Evolutionary conservation across 2,888 invertebrate species (phyloP), one percentile per base, ranked within the genome.

Genomic region (Ceratothoa steindachneri): DNA sequence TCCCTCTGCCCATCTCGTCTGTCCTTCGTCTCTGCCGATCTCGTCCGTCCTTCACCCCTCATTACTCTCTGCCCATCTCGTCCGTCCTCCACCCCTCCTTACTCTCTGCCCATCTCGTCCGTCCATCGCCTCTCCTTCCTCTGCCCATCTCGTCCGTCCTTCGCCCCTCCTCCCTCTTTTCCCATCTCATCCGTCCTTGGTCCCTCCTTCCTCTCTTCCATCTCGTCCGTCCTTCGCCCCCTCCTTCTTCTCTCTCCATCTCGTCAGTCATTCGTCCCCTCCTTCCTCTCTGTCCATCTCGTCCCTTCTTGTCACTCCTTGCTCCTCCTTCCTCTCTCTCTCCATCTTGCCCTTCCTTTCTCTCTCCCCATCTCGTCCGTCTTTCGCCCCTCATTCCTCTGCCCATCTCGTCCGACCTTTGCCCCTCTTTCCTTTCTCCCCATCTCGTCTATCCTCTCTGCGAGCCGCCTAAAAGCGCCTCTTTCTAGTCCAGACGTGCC

Each of bases 361-460:
- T 2, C 69, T 53, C 69, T 69, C 52, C 19, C 69, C 5, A 15
- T 53, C 52, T 52, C 53, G 9, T n/a, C 67, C 55, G 7, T 19
- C 28, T 51, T 9, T 27, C 5, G 12, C 28, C 55, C 9, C 55
- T 2, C 27, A 27, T 7, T 24, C 15, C 60, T 5, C 67, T 66
- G 27, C 29, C 30, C 7, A 7, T 66, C 9, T 30, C 30, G 7
- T 1, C 66, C 29, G 19, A 19, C 1, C 1, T 30, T 19, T 30
- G 7, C 22, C 66, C 29, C 66, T 15, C 7, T 5, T 30, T 15
- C 5, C 66, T 28, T 7, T 2, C 67, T 19, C 67, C 24, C 29
- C 15, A 22, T 4, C 67, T 51, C 52, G 15, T 19, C 19, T 19
- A n/a, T 19, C 19, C 52, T 51, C 52, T 51, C 52, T 51, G n/a